Evolutionary conservation across 2,888 invertebrate species (phyloP), one percentile per base, ranked within the genome.

Genomic region (Nomada flava): DNA sequence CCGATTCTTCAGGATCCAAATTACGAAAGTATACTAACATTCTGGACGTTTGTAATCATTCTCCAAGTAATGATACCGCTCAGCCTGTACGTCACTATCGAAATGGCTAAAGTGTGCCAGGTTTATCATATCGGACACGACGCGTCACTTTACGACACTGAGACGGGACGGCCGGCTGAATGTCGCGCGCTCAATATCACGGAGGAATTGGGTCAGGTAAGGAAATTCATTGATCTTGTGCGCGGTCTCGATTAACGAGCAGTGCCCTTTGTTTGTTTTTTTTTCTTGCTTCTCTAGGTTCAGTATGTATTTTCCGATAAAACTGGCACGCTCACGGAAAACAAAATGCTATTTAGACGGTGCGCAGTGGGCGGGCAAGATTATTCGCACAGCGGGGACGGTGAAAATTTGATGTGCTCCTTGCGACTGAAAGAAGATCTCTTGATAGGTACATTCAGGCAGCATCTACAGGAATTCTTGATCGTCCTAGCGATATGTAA

Each of bases 61-160:
- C 95, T 98, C 76, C 99, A 99, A 96, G 97, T 99, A 82, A 98
- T 99, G 97, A 99, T 99, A 92, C 99, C 99, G 0, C 95, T 99
- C 64, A 98, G 99, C 10, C 95, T 99, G 81, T 99, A 99, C 94
- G 99, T 99, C 72, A 98, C 99, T 3, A 96, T 99, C 91, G 99
- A 99, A 94, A 96, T 99, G 95, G 98, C 99, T 89, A 99, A 99
- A 94, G 96, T 99, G 83, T 95, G 98, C 80, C 99, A 99, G 95
- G 98, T 99, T 67, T 99, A 97, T 94, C 98, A 98, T 94, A 99
- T 99, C 90, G 97, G 98, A 91, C 96, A 98, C 90, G 99, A 99
- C 94, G 94, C 96, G 18, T 97, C 98, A 88, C 95, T 99, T 92
- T 98, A 97, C 94, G 98, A 99, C 93, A 95, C 96, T 26, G 95